A percentile compares a stretch with the other conserved stretches of the same genome.
phyloP scores from a whole-genome alignment of 2,113 vertebrate genomes.

The Candoia aspera region DNA sequence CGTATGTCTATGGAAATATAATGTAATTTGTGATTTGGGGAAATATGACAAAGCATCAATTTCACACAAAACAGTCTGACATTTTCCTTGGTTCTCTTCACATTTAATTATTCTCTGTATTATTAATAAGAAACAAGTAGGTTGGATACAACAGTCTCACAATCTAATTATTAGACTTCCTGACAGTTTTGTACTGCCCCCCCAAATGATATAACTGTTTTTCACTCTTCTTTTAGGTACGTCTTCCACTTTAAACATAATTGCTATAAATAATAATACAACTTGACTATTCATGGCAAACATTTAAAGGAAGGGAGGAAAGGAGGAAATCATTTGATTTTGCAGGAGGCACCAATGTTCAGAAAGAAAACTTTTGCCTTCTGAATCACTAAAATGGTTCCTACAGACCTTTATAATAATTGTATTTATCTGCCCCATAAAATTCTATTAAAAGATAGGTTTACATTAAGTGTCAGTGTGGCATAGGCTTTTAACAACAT shows the following conservation, averaged over 20 bases:
- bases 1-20: neutral
- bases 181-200: neutral
- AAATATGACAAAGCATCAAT: neutral
- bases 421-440: neutral
- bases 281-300: no score
- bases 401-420: neutral
- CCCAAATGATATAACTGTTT: neutral
- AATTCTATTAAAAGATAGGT: neutral
- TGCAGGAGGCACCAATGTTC: neutral
- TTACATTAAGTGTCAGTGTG: rapidly evolving
- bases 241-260: neutral
- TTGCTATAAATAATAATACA: no score
- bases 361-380: neutral
- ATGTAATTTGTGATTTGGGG: neutral
- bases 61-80: neutral
- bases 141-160: neutral
- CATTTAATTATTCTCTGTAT: neutral
- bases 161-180: neutral
- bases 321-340: neutral
- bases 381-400: neutral
- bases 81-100: neutral
- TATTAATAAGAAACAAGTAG: neutral
- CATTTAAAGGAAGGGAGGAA: neutral
- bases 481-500: neutral
- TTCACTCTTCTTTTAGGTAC: neutral